Evolutionary conservation across 2,113 vertebrate genomes (phyloP).

Genomic region (Tor tambroides): DNA sequence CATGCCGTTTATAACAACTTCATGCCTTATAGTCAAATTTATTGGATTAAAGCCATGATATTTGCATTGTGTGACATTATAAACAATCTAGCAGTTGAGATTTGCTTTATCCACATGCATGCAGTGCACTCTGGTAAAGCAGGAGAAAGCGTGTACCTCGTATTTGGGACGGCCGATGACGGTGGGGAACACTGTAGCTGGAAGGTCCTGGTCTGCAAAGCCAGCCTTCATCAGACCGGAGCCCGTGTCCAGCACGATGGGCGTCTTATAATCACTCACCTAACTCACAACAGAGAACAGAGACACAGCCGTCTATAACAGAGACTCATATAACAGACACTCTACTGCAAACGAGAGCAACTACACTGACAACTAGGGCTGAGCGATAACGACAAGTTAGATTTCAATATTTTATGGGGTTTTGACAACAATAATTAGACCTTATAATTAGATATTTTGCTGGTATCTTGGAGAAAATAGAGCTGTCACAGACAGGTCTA

Average conservation of each 20-base stretch:
- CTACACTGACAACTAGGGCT: not conserved
- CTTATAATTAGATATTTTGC: not conserved
- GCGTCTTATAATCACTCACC: slow-evolving; percentile 67
- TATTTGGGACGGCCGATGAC: slow-evolving; percentile 78
- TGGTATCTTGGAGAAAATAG: not conserved
- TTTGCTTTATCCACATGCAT: no score
- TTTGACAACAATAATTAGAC: not conserved
- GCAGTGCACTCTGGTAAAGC: no score
- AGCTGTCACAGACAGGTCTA: no score
- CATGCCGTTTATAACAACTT: no score
- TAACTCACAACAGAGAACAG: slow-evolving; percentile 25
- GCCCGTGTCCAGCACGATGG: slow-evolving; percentile 75
- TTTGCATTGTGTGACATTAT: not conserved
- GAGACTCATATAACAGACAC: not conserved
- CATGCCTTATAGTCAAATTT: no score
- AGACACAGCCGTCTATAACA: not conserved
- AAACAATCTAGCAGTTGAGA: not conserved
- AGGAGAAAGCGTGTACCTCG: slow-evolving; percentile 62
- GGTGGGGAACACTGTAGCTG: slow-evolving; percentile 71
- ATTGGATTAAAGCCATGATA: not conserved
- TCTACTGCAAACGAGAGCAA: not conserved
- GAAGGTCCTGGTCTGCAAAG: slow-evolving; percentile 75
- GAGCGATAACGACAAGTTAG: not conserved
- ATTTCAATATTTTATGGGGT: not conserved
- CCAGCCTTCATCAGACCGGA: slow-evolving; percentile 80